Evolutionary conservation across 2,888 invertebrate genomes (phyloP).

Genomic region (Neoitamus cyanurus): DNA sequence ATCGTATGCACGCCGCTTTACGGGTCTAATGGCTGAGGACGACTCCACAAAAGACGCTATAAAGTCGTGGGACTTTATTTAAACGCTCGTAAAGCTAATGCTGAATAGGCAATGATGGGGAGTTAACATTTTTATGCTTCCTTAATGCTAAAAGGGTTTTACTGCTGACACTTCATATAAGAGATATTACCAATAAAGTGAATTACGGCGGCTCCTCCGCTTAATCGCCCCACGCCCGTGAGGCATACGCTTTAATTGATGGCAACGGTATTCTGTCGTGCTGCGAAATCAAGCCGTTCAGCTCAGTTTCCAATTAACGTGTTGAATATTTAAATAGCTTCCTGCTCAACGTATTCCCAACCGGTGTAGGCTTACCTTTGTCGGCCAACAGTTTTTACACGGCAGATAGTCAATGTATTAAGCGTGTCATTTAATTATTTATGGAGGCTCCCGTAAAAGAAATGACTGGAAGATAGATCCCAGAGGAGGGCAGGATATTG

Average conservation of each 20-base stretch:
- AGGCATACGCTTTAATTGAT: background rate
- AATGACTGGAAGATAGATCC: conserved; percentile 2
- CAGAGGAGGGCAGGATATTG: background rate
- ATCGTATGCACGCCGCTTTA: conserved; percentile 6
- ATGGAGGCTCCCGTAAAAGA: background rate
- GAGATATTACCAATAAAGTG: background rate
- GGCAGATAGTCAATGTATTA: background rate
- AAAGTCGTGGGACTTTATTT: conserved; percentile 12
- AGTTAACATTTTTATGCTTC: conserved; percentile 7
- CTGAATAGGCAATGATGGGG: conserved; percentile 17
- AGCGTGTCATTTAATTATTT: conserved; percentile 25
- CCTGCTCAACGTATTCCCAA: background rate
- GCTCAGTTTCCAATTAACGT: background rate
- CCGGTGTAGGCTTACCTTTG: background rate
- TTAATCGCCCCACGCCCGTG: background rate
- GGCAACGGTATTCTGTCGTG: background rate
- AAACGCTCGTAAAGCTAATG: conserved; percentile 24
- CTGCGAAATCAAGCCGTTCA: background rate
- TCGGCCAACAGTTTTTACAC: background rate
- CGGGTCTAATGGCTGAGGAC: background rate
- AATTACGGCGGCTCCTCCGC: background rate
- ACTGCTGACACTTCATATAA: background rate
- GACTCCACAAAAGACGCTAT: conserved; percentile 4
- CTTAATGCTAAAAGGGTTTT: conserved; percentile 21
- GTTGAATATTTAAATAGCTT: background rate